Base-by-base conservation (phyloP, 1,140 invertebrate species). In the Pantala flavescens region DNA sequence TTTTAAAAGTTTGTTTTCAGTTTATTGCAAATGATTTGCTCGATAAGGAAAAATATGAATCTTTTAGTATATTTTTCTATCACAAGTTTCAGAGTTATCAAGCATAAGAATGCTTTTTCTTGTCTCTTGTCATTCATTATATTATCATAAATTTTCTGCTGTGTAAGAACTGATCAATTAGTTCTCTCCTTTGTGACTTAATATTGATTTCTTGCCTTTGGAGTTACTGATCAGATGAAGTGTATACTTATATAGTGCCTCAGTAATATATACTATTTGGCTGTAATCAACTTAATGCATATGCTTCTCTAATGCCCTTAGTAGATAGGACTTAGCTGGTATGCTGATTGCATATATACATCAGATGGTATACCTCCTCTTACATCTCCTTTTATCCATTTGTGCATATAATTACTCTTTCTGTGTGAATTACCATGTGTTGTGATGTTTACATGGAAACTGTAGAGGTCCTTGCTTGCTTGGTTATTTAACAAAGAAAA, bases 401-500 rank as follows among this genome's bases (percentile, higher is more conserved):
- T 63, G 49, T 63, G n/a, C 49, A 63, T 63, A 63, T 19, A 63
- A 63, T 21, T 63, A 21, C 49, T 63, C 49, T 63, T 21, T 63
- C 49, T 21, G 16, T 63, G 14, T 63, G 49, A 63, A 16, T 63
- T 63, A 63, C n/a, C 49, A 63, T 63, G 14, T 63, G 49, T 63
- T 63, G 49, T 63, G 49, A 63, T 63, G 49, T 63, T 63, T 63
- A 36, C 28, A 36, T 36, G 28, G 28, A 36, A 36, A 36, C 2
- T 36, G 28, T 36, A 63, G 49, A 63, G 49, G 12, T 21, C 49
- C 49, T 21, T 63, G 49, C 49, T 63, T 63, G 49, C 49, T 63
- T 63, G 49, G 49, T 63, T 63, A 63, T 63, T 63, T 63, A 63
- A 63, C 49, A 63, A 63, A 63, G 28, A 36, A 63, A 63, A 16